Evolutionary conservation across 2,113 vertebrate species (phyloP), one percentile per base, ranked within the genome.

Genomic region (Nansenia antarctica): DNA sequence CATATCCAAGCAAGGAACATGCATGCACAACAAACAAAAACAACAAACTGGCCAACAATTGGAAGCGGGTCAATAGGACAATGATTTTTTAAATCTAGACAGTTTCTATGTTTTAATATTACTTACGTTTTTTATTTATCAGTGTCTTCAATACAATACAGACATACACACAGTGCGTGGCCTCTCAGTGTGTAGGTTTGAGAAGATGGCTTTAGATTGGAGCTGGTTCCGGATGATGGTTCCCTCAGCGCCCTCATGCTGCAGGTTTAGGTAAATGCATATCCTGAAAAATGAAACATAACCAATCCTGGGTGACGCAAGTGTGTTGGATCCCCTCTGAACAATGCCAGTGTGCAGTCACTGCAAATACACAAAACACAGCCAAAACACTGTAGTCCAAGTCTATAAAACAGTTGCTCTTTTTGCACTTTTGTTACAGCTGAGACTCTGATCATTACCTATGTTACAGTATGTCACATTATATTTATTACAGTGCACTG

Each of bases 321-420:
- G 57, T 32, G 18, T 20, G 22, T 24, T 26, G 22, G 26, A 18
- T 42, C 24, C 35, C 27, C 61, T 12, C 26, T 27, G 64, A 47
- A 32, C 72, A 71, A 63, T 59, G 64, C 34, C 70, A 31, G 69
- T 63, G 26, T 49, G 30, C 71, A 55, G 72, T 69, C 63, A 70
- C 61, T 30, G 27, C 52, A 85, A 86, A 82, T 79, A 85, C 84
- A 83, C 78, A 59, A 30, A 42, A 26, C 15, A 30, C 37, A 42
- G 45, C 62, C 62, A 26, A 55, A n/a, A 54, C 58, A 72, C 34
- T 61, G 20, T 18, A 1, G 42, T 60, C 64, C 18, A 39, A 9
- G 31, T 29, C 47, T 62, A 62, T 70, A 27, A 29, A 58, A 6
- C 55, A 58, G 26, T n/a, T 29, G 29, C 29, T 15, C 39, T 70